Percentiles rank a stretch among this genome's conserved stretches.
Evolutionary conservation across 1,140 invertebrate genomes (phyloP).

Genomic region (Colletes latitarsis): DNA sequence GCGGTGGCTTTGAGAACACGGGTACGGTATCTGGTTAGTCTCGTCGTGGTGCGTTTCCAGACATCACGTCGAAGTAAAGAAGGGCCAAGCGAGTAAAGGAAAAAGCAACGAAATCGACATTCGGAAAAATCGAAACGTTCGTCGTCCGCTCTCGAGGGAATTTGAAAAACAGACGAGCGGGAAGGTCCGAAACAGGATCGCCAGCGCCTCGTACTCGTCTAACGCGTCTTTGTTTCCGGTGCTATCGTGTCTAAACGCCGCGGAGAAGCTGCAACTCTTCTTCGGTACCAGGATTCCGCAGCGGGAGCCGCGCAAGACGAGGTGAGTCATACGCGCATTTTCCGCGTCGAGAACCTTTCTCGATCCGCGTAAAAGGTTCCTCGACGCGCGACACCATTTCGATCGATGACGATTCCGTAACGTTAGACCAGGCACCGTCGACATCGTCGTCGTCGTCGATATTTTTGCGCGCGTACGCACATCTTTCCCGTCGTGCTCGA

Average conservation of each 20-base stretch:
- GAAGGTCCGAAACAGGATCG: not conserved
- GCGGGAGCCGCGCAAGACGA: constrained; percentile 72
- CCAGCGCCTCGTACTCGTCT: constrained; percentile 7
- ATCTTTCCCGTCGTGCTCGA: not conserved
- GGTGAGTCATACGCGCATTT: constrained; percentile 67
- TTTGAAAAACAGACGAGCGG: not conserved
- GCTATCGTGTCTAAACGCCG: constrained; percentile 29
- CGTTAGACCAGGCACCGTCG: not conserved
- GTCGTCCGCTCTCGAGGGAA: not conserved
- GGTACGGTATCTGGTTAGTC: constrained; percentile 52
- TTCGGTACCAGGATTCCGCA: constrained; percentile 75
- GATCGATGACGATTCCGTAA: constrained; percentile 30
- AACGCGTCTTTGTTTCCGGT: constrained; percentile 39
- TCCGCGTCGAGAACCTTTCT: not conserved
- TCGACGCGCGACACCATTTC: not conserved
- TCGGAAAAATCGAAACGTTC: not conserved
- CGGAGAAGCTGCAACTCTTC: constrained; percentile 76
- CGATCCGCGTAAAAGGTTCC: not conserved
- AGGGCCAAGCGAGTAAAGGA: not conserved
- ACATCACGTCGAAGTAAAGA: constrained; percentile 40
- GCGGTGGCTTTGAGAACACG: constrained; percentile 74
- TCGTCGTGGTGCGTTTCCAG: constrained; percentile 64
- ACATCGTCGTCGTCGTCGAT: not conserved
- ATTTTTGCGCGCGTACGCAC: not conserved
- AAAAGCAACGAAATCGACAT: not conserved